Evolutionary conservation across 1,140 invertebrate genomes (phyloP).

Genomic region (Drosophila parabipectinata): DNA sequence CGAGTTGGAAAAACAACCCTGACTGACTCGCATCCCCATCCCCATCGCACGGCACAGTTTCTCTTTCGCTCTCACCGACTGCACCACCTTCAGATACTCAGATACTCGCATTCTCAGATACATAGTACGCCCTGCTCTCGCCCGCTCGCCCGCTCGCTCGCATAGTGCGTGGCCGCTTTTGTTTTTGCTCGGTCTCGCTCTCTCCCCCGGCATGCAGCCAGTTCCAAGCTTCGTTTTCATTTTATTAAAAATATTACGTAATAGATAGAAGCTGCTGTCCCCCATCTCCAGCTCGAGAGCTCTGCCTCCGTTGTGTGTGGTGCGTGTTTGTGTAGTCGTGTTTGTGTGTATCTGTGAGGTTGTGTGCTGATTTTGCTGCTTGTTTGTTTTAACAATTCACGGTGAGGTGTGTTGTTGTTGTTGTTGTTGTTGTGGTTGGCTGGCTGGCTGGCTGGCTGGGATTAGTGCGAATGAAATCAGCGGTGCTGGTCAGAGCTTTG

Average conservation of each 20-base stretch:
- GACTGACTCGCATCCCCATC: constrained; percentile 1
- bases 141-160: constrained; percentile 32
- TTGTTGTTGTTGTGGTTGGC: no score
- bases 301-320: not conserved
- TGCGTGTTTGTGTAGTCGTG: constrained; percentile 1
- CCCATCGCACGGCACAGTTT: not conserved
- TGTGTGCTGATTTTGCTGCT: constrained; percentile 43
- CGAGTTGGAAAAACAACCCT: constrained; percentile 20
- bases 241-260: constrained; percentile 82
- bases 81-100: constrained; percentile 21
- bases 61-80: not conserved
- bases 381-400: constrained; percentile 60
- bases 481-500: constrained; percentile 7
- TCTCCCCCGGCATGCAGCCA: constrained; percentile 21
- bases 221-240: constrained; percentile 79
- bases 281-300: not conserved
- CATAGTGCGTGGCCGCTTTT: constrained; percentile 43
- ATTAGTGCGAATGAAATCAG: constrained; percentile 60
- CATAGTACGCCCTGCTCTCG: constrained; percentile 13
- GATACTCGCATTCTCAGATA: not conserved
- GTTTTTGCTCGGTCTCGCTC: constrained; percentile 43
- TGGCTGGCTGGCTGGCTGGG: not conserved
- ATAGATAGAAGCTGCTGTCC: constrained; percentile 66
- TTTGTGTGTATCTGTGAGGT: constrained; percentile 11
- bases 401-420: constrained; percentile 9